These are phyloP conservation scores for Timema cristinae DNA, from an alignment of 2,888 invertebrate species.

Conservation along the genomic window DNA sequence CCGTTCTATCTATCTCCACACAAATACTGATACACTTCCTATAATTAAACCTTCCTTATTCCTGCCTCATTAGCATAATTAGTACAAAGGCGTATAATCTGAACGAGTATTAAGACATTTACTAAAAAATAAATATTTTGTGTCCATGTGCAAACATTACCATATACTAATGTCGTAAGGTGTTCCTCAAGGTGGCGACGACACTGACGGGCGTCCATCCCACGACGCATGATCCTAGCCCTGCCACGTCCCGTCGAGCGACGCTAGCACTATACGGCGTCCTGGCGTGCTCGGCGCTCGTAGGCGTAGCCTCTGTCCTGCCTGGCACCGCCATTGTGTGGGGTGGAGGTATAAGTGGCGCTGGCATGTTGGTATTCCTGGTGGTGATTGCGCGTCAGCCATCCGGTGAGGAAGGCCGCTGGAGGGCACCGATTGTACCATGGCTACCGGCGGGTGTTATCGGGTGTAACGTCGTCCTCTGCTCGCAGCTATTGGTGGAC, in stretches of 20 bases:
- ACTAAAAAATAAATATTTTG: not conserved
- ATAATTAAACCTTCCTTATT: too few species aligned
- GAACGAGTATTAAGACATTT: not conserved
- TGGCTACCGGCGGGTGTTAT: slow-evolving; percentile 49
- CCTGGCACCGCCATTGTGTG: not conserved
- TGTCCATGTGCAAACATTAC: not conserved
- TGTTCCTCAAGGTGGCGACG: not conserved
- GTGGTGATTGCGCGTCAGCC: slow-evolving; percentile 56
- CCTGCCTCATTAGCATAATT: too few species aligned
- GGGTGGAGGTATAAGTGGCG: slow-evolving; percentile 7
- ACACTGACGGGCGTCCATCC: slow-evolving; percentile 17
- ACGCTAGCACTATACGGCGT: slow-evolving; percentile 34
- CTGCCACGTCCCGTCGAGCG: slow-evolving; percentile 36
- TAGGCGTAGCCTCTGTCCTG: slow-evolving; percentile 33
- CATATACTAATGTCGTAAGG: not conserved
- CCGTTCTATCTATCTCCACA: too few species aligned
- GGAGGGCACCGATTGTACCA: slow-evolving; percentile 39
- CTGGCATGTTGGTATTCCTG: slow-evolving; percentile 8
- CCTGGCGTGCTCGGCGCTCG: slow-evolving; percentile 35
- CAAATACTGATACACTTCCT: too few species aligned
- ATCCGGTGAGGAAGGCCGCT: slow-evolving; percentile 23
- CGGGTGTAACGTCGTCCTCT: slow-evolving; percentile 48
- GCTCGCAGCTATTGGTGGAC: slow-evolving; percentile 54
- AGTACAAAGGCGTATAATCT: too few species aligned
- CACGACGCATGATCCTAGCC: slow-evolving; percentile 33